These are phyloP conservation scores for Pediacus dermestoides DNA, from an alignment of 2,888 invertebrate genomes.

Conservation along the genomic window DNA sequence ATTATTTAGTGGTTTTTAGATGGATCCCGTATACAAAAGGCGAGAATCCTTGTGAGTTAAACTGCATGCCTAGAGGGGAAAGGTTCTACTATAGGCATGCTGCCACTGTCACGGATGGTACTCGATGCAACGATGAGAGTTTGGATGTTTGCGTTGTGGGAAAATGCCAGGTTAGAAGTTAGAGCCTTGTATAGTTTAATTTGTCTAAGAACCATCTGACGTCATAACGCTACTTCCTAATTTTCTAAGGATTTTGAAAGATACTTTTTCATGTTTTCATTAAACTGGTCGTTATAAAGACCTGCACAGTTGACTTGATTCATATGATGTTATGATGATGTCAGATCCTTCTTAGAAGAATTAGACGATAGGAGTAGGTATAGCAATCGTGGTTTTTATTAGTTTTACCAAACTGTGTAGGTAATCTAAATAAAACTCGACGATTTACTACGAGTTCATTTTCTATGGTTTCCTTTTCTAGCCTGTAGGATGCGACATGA, in stretches of 20 bases:
- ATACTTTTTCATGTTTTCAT: too few relatives aligned
- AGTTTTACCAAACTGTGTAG: too few relatives aligned
- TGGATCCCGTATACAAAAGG: conserved; percentile 89
- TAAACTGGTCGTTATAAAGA: too few relatives aligned
- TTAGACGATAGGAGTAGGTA: too few relatives aligned
- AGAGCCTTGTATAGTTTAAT: not conserved
- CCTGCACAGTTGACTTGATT: too few relatives aligned
- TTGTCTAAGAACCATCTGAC: too few relatives aligned
- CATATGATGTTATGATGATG: too few relatives aligned
- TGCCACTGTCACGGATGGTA: conserved; percentile 78
- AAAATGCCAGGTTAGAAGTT: conserved; percentile 72
- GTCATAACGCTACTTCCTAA: too few relatives aligned
- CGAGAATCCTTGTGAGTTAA: conserved; percentile 88
- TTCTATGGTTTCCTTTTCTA: conserved; percentile 41
- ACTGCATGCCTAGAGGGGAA: conserved; percentile 90
- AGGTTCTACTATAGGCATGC: conserved; percentile 88
- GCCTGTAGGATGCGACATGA: conserved; percentile 93
- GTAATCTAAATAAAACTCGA: too few relatives aligned
- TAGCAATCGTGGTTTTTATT: too few relatives aligned
- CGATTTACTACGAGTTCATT: not conserved
- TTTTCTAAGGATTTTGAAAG: too few relatives aligned
- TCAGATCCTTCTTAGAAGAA: too few relatives aligned
- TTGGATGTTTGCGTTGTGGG: conserved; percentile 94
- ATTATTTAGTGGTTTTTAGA: conserved; percentile 47
- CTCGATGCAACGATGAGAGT: conserved; percentile 74